These are phyloP conservation scores for Cydia splendana DNA, from an alignment of 1,140 invertebrate genomes.

Conservation along the genomic window DNA sequence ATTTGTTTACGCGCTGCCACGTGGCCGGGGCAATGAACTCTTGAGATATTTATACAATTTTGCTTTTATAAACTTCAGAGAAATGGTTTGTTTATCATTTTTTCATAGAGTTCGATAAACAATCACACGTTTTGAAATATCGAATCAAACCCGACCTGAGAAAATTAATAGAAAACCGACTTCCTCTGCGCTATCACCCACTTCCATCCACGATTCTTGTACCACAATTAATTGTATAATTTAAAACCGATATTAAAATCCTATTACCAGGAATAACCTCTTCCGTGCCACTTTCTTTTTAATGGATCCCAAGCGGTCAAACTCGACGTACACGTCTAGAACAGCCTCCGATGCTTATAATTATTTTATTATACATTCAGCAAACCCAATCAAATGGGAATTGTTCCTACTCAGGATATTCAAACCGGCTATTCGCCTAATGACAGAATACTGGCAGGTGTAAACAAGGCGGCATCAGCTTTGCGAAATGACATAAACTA, in stretches of 20 bases:
- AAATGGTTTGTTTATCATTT: constrained; percentile 27
- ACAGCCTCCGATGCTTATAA: constrained; percentile 3
- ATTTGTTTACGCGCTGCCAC: constrained; percentile 67
- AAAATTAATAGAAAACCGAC: background rate
- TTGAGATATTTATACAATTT: constrained; percentile 49
- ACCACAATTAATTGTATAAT: constrained; percentile 21
- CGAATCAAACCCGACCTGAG: background rate
- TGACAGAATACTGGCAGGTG: constrained; percentile 21
- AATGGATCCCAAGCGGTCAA: background rate
- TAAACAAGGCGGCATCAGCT: background rate
- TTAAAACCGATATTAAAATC: constrained; percentile 10
- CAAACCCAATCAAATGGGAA: constrained; percentile 24
- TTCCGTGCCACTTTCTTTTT: constrained; percentile 30
- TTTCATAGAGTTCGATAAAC: constrained; percentile 12
- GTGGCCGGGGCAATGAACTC: constrained; percentile 65
- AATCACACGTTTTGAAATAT: background rate
- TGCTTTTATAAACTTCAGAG: constrained; percentile 31
- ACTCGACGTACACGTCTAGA: background rate
- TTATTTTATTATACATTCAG: constrained; percentile 12
- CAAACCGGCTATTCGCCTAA: constrained; percentile 11
- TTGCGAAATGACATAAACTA: background rate
- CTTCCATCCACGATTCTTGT: background rate
- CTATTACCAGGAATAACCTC: background rate
- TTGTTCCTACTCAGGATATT: constrained; percentile 20
- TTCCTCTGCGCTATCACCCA: background rate